Base-by-base conservation (phyloP, 2,888 invertebrate species). In the Tinea trinotella region DNA sequence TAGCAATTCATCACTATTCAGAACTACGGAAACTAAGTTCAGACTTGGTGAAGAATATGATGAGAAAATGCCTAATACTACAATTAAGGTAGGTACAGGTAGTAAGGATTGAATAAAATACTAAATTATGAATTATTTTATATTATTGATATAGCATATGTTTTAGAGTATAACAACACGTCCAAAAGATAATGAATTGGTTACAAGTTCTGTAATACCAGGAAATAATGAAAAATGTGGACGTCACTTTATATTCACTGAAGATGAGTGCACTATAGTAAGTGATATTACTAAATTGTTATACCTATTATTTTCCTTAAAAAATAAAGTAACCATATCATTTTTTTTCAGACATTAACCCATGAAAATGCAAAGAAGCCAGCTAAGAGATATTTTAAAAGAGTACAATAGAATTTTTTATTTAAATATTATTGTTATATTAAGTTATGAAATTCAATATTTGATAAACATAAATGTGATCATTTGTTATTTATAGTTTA, bases 11-110 rank as follows among this genome's bases (percentile, higher is more conserved):
- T 89, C 90, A 0, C 61, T 90, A 52, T 60, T 91, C 49, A 80
- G 89, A 58, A 90, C 89, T 6, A 70, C 75, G 4, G 86, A 88
- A 62, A 62, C 70, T 22, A 87, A 74, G 56, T 91, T 91, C 64
- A 88, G 80, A 64, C 65, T 90, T 18, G 89, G 88, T 10, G 89
- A 89, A 61, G 89, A 90, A 62, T 91, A 90, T 74, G 88, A 88
- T 56, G 91, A 92, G 67, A 67, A 74, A 12, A 90, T 91, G 90
- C 90, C 90, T 2, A 87, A 81, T 57, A 70, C 72, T 7, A 63
- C 61, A 17, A 71, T 85, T 34, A 83, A 79, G 87, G 89, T 66
- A 73, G 1, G 2, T 15, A 2, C 71, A 46, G 64, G 61, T 12
- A 61, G 2, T 4, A 7, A 24, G 12, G 6, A 87, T 35, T 85